Evolutionary conservation across 2,797 vertebrate genomes (phyloP).

Genomic region (Galagoides demidoff): DNA sequence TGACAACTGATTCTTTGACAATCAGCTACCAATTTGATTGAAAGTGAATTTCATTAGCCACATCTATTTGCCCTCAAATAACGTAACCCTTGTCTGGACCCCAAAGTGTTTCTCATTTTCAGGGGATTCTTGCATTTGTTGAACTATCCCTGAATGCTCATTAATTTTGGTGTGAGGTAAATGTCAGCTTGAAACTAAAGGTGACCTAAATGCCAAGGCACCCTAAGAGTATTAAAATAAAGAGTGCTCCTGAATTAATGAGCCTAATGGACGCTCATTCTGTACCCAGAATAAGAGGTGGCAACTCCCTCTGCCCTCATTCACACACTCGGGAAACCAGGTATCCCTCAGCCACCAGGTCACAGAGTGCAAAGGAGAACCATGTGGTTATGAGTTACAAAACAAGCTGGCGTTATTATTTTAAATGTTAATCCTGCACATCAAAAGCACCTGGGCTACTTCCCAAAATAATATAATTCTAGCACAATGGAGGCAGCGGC

Average conservation of each 20-base stretch:
- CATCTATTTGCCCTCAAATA: conserved; percentile 30
- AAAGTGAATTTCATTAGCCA: not conserved
- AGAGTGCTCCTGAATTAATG: conserved; percentile 82
- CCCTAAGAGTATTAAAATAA: conserved; percentile 81
- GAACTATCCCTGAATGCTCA: conserved; percentile 80
- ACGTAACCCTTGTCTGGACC: conserved; percentile 27
- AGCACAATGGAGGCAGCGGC: not conserved
- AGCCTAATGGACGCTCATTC: conserved; percentile 60
- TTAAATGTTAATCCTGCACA: conserved; percentile 67
- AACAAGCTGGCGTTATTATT: conserved; percentile 68
- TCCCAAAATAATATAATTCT: conserved; percentile 67
- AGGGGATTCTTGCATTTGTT: conserved; percentile 73
- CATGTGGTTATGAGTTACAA: conserved; percentile 41
- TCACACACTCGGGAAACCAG: accelerated
- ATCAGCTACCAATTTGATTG: not conserved
- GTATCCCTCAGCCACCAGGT: not conserved
- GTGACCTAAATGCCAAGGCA: conserved; percentile 80
- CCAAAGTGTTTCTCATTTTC: conserved; percentile 72
- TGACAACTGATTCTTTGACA: not conserved
- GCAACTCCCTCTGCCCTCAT: not conserved
- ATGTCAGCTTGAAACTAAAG: conserved; percentile 84
- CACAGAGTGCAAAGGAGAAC: not conserved
- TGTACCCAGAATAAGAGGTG: conserved; percentile 36
- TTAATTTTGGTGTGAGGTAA: conserved; percentile 84
- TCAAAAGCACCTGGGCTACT: conserved; percentile 47